Evolutionary conservation across 2,113 vertebrate genomes (phyloP).

Genomic region (Rafetus swinhoei): DNA sequence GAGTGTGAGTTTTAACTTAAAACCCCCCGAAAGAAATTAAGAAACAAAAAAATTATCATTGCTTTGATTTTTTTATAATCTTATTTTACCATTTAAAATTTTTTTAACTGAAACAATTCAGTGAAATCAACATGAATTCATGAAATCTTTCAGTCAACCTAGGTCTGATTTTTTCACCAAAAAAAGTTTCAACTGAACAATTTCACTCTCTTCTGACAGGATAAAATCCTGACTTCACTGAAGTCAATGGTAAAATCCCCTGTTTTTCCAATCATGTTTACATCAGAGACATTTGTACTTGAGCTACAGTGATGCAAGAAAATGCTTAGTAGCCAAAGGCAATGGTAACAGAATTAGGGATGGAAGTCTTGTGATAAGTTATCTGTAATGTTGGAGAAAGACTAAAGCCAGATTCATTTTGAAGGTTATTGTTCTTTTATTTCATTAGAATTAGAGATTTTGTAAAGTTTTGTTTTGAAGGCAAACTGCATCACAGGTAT

Average conservation of each 20-base stretch:
- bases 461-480: background rate
- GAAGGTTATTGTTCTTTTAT: slow-evolving; percentile 4
- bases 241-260: background rate
- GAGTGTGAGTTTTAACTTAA: background rate
- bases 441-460: background rate
- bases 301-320: background rate
- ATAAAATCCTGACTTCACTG: background rate
- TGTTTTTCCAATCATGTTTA: background rate
- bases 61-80: background rate
- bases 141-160: background rate
- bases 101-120: background rate
- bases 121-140: background rate
- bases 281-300: background rate
- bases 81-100: background rate
- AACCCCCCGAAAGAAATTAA: background rate
- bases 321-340: background rate
- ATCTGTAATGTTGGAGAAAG: background rate
- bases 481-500: background rate
- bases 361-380: slow-evolving; percentile 3
- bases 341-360: background rate
- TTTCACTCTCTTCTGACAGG: background rate
- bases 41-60: background rate
- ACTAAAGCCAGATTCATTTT: background rate
- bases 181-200: background rate
- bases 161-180: background rate